Percentiles rank a stretch among this genome's conserved stretches.
These are phyloP conservation scores for Cydia pomonella DNA, from an alignment of 1,140 invertebrate species.

Conservation along the genomic window DNA sequence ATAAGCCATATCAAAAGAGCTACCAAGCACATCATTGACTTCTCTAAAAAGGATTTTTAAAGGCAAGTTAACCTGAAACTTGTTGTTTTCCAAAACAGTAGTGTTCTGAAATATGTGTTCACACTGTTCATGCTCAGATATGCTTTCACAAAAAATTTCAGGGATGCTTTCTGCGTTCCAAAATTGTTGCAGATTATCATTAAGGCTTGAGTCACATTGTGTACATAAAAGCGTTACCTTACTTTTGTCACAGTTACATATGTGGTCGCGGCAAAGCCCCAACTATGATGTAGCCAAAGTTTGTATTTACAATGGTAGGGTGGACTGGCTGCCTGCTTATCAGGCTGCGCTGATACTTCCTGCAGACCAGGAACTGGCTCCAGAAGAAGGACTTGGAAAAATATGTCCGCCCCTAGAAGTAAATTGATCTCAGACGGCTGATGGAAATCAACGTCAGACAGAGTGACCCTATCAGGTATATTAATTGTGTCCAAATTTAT, in stretches of 20 bases:
- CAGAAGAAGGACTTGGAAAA: conserved; percentile 28
- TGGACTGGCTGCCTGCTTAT: background rate
- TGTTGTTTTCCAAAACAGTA: conserved; percentile 13
- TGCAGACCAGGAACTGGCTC: background rate
- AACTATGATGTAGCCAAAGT: conserved; percentile 15
- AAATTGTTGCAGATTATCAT: background rate
- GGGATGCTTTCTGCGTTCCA: conserved; percentile 16
- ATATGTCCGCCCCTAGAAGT: conserved; percentile 26
- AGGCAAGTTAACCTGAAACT: conserved; percentile 34
- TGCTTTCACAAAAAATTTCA: conserved; percentile 3
- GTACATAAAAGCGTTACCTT: conserved; percentile 15
- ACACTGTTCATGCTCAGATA: conserved; percentile 16
- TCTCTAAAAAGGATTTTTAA: conserved; percentile 30
- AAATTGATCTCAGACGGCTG: conserved; percentile 19
- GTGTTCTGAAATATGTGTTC: conserved; percentile 7
- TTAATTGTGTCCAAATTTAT: background rate
- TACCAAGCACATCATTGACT: conserved; percentile 34
- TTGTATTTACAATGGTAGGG: conserved; percentile 20
- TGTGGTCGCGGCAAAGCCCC: conserved; percentile 18
- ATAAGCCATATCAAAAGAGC: conserved; percentile 37
- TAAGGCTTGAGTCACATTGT: background rate
- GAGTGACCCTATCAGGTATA: background rate
- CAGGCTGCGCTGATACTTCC: background rate
- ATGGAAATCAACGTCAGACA: conserved; percentile 19
- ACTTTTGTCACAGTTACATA: conserved; percentile 8